phyloP scores from a whole-genome alignment of 64 coral and sea anemone genomes.

The Pocillopora damicornis region DNA sequence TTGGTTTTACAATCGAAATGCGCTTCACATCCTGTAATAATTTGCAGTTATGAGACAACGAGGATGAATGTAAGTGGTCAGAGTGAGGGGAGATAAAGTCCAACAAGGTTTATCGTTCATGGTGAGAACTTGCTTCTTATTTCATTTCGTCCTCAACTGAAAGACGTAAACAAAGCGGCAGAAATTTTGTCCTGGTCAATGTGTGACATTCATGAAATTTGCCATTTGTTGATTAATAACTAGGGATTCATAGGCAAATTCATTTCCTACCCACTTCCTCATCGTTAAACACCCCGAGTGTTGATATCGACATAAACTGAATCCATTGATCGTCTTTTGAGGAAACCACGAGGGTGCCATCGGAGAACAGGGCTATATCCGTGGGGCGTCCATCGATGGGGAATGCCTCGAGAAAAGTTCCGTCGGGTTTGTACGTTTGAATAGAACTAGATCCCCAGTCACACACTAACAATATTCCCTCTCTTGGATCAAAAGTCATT shows the following conservation, averaged over 20 bases:
- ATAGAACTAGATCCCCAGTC: slow-evolving; percentile 88
- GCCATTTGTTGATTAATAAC: no score
- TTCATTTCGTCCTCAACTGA: no score
- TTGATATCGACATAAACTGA: slow-evolving; percentile 44
- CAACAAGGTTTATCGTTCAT: no score
- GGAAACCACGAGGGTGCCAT: slow-evolving; percentile 60
- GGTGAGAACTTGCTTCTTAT: no score
- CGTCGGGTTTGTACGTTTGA: slow-evolving; percentile 72
- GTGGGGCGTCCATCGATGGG: slow-evolving; percentile 80
- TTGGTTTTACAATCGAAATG: no score
- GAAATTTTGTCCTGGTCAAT: no score
- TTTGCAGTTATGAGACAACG: no score
- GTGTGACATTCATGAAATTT: no score
- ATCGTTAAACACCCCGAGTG: slow-evolving; percentile 1
- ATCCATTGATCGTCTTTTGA: slow-evolving; percentile 95
- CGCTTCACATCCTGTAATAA: no score
- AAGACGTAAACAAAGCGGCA: no score
- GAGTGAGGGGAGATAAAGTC: no score
- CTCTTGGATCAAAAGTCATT: slow-evolving; percentile 43
- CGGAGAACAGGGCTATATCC: slow-evolving; percentile 63
- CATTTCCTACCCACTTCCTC: neutral
- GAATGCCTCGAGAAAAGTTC: slow-evolving; percentile 58
- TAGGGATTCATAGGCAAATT: neutral
- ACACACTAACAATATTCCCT: slow-evolving; percentile 52
- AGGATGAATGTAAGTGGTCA: no score